These are phyloP conservation scores for Willowsia nigromaculata DNA, from an alignment of 2,888 invertebrate species.

Conservation along the genomic window DNA sequence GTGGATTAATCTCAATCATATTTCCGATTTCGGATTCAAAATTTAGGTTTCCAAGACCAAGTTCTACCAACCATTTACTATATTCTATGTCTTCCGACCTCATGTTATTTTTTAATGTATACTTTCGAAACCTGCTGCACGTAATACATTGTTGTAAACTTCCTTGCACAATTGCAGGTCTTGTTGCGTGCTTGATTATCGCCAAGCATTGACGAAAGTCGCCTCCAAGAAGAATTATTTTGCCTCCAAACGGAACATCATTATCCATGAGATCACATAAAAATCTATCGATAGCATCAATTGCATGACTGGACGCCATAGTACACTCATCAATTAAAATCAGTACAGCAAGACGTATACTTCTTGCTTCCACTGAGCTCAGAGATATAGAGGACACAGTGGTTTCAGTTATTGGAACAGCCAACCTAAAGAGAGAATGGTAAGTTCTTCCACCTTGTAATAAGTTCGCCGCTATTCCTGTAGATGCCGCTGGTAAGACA, in stretches of 20 bases:
- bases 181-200: conserved; percentile 40
- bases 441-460: conserved; percentile 78
- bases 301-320: conserved; percentile 76
- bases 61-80: conserved; percentile 68
- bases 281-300: conserved; percentile 77
- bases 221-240: conserved; percentile 66
- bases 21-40: conserved; percentile 31
- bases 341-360: conserved; percentile 65
- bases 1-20: conserved; percentile 64
- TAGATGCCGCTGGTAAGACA: conserved; percentile 71
- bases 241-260: conserved; percentile 69
- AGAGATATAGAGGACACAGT: conserved; percentile 70
- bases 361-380: conserved; percentile 49
- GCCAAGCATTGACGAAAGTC: conserved; percentile 60
- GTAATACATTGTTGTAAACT: conserved; percentile 24
- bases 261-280: conserved; percentile 74
- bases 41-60: conserved; percentile 67
- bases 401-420: conserved; percentile 64
- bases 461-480: conserved; percentile 76
- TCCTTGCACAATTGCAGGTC: conserved; percentile 46
- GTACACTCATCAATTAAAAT: conserved; percentile 79
- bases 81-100: conserved; percentile 58
- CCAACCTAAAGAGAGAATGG: conserved; percentile 78
- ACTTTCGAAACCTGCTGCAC: conserved; percentile 45
- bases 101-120: conserved; percentile 64